These are phyloP conservation scores for Fregetta grallaria DNA, from an alignment of 2,113 vertebrate genomes.

Conservation along the genomic window DNA sequence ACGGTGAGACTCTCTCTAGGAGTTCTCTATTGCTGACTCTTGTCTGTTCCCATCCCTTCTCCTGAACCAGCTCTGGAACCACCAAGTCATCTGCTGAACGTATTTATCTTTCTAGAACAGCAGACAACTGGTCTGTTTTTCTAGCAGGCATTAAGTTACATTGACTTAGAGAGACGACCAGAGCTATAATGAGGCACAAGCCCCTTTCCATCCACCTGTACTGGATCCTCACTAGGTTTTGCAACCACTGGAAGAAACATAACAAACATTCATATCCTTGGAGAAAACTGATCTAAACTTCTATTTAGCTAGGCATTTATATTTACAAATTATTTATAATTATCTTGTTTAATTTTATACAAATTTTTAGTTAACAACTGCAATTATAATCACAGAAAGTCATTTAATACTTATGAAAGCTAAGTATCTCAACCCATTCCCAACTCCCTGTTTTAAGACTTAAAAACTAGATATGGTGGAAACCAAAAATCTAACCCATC, in stretches of 20 bases:
- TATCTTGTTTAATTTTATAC: not conserved
- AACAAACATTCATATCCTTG: not conserved
- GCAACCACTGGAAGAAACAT: not conserved
- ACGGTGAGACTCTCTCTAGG: not conserved
- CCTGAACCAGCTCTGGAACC: not conserved
- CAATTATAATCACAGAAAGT: not conserved
- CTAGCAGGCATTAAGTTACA: not conserved
- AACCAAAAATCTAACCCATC: not conserved
- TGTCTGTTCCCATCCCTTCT: not conserved
- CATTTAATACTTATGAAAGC: not conserved
- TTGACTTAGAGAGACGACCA: not conserved
- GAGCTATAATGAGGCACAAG: rapidly evolving
- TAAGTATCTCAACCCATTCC: not conserved
- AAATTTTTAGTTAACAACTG: not conserved
- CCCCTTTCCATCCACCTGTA: not conserved
- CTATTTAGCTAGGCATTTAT: too few relatives aligned
- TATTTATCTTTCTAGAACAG: not conserved
- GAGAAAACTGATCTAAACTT: not conserved
- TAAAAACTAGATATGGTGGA: not conserved
- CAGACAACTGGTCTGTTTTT: not conserved
- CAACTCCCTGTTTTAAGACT: not conserved
- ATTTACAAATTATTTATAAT: not conserved
- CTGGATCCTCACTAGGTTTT: not conserved
- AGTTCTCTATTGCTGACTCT: not conserved
- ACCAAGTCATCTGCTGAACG: not conserved